Evolutionary conservation across 2,113 vertebrate species (phyloP).

Genomic region (Erythrocercus mccallii): DNA sequence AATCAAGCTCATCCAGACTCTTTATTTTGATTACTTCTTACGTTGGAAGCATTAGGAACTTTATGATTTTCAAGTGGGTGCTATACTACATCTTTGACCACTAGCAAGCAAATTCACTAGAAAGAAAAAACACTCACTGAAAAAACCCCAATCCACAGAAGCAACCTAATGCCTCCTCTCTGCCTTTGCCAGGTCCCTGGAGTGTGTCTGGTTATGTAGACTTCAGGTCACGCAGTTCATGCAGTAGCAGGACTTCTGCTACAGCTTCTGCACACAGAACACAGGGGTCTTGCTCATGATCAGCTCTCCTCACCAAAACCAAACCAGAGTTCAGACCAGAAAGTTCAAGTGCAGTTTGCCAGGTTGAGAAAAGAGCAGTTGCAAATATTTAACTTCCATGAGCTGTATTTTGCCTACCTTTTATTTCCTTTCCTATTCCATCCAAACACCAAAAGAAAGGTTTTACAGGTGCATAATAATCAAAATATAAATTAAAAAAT

Average conservation of each 20-base stretch:
- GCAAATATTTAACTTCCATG: background rate
- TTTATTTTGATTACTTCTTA: background rate
- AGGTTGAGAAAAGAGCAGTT: background rate
- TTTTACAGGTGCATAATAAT: background rate
- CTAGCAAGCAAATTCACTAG: background rate
- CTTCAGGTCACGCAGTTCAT: fast-evolving
- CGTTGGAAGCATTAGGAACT: background rate
- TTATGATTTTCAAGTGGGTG: background rate
- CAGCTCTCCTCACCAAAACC: background rate
- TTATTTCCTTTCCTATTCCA: background rate
- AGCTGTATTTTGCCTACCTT: background rate
- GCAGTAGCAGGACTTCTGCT: background rate
- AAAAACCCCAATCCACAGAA: background rate
- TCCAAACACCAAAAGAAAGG: background rate
- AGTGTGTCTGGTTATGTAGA: background rate
- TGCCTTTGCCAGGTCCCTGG: background rate
- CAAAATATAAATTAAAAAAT: background rate
- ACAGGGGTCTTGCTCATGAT: background rate
- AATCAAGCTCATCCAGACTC: background rate
- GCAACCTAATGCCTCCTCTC: fast-evolving
- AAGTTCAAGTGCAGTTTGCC: background rate
- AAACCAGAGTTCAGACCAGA: background rate
- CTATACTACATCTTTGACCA: background rate
- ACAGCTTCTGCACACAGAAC: background rate
- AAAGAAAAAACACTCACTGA: background rate